Base-by-base conservation (phyloP, 2,888 invertebrate species). In the Eulithis prunata region DNA sequence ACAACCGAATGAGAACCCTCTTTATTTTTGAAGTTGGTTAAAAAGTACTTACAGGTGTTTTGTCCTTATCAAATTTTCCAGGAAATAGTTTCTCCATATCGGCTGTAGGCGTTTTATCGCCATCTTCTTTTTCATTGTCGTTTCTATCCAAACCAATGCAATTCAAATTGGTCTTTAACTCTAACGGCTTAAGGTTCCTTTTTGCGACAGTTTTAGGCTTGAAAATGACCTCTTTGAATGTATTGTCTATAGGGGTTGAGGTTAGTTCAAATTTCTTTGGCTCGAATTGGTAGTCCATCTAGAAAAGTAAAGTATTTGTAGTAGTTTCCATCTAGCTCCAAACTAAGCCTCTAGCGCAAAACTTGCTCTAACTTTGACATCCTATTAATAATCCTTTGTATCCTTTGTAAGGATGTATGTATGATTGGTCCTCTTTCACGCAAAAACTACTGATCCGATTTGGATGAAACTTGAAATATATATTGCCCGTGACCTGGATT, bases 111-210 rank as follows among this genome's bases (percentile, higher is more conserved):
- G 89, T 89, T 60, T 80, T 84, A 46, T 91, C 91, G 2, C 75
- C 78, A 11, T 88, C 88, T 32, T 88, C 88, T 14, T 91, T 94
- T 66, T 94, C 94, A 73, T 93, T 94, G 64, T 94, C 94, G 70
- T 94, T 94, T 49, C 73, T 71, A 57, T 91, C 92, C 73, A 91
- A 64, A 28, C 74, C 83, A 4, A 87, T 81, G 71, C 77, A 84
- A 71, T 91, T 88, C 84, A 94, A 75, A 84, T 93, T 91, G 1
- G 90, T 91, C 82, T 94, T 94, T 64, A 94, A 80, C 67, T 95
- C 94, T 63, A 94, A 75, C 0, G 94, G 94, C 79, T 94, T 94
- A 51, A 94, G 84, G 77, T 88, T 93, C 74, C 85, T 67, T 79
- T 90, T 91, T 14, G 90, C 87, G 6, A 89, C 72, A 13, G 87